phyloP scores from a whole-genome alignment of 1,140 invertebrate genomes.

The Drosophila simulans region DNA sequence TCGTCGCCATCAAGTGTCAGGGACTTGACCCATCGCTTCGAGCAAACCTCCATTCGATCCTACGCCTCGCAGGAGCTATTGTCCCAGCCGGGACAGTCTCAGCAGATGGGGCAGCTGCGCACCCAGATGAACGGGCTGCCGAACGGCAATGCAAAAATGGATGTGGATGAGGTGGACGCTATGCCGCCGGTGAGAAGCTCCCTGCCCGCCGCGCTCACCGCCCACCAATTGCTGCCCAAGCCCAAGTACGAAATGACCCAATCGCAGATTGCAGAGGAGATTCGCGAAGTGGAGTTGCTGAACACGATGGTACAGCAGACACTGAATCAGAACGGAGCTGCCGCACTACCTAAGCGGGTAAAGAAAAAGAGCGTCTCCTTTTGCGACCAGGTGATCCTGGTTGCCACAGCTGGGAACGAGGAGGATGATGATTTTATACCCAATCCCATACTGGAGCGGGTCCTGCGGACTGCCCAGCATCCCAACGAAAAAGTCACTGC shows the following conservation, averaged over 20 bases:
- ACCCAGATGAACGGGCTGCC: constrained; percentile 82
- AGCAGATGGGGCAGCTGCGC: constrained; percentile 41
- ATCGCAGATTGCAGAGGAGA: constrained; percentile 85
- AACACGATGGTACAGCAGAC: constrained; percentile 85
- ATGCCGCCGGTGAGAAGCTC: constrained; percentile 50
- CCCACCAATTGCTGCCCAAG: constrained; percentile 60
- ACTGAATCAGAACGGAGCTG: constrained; percentile 54
- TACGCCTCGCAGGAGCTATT: constrained; percentile 81
- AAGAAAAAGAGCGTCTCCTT: constrained; percentile 98
- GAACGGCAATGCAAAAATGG: constrained; percentile 45
- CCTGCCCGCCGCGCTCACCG: constrained; percentile 13
- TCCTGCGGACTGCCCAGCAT: constrained; percentile 89
- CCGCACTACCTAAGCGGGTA: constrained; percentile 85
- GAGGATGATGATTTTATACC: constrained; percentile 95
- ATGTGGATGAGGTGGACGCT: constrained; percentile 79
- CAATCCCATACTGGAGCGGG: constrained; percentile 94
- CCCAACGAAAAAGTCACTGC: constrained; percentile 85
- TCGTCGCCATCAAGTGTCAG: constrained; percentile 85
- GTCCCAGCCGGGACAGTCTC: constrained; percentile 8
- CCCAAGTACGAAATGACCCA: constrained; percentile 79
- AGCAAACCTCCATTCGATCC: constrained; percentile 86
- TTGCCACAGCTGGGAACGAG: constrained; percentile 95
- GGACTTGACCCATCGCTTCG: constrained; percentile 93
- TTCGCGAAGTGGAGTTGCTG: constrained; percentile 86
- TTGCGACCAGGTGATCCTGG: constrained; percentile 96